A percentile compares a stretch with the other conserved stretches of the same genome.
These are phyloP conservation scores for Leptoclinus maculatus DNA, from an alignment of 2,797 vertebrate genomes.

Conservation along the genomic window DNA sequence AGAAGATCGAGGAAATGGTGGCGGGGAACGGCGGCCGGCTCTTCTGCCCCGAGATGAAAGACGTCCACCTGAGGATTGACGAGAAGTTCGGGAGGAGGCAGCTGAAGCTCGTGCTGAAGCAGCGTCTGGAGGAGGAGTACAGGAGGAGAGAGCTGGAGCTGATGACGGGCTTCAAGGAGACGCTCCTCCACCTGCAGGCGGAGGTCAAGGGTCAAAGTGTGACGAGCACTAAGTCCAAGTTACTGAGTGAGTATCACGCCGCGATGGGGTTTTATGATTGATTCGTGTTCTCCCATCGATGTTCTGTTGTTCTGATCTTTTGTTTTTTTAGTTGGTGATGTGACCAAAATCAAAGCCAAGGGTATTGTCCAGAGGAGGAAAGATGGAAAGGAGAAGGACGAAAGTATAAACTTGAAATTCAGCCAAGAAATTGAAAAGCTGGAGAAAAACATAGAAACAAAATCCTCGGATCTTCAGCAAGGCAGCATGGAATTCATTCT, in stretches of 20 bases:
- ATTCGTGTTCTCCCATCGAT: neutral
- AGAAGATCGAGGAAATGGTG: slow-evolving; percentile 68
- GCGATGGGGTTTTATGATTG: neutral
- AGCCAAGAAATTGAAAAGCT: slow-evolving; percentile 45
- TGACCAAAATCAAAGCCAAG: neutral
- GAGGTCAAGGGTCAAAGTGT: neutral
- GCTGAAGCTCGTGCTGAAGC: slow-evolving; percentile 42
- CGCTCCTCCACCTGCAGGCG: slow-evolving; percentile 38
- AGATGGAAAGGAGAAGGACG: slow-evolving; percentile 31
- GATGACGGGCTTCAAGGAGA: slow-evolving; percentile 34
- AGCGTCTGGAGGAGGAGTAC: slow-evolving; percentile 28
- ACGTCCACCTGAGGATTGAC: slow-evolving; percentile 25
- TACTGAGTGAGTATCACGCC: slow-evolving; percentile 42
- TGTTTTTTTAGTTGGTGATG: slow-evolving; percentile 18
- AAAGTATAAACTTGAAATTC: slow-evolving; percentile 26
- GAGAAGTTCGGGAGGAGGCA: slow-evolving; percentile 41
- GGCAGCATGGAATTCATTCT: slow-evolving; percentile 23
- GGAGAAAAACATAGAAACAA: slow-evolving; percentile 28
- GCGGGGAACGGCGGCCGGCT: slow-evolving; percentile 35
- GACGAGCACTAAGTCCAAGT: neutral
- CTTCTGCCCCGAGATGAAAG: slow-evolving; percentile 35
- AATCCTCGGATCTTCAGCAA: neutral
- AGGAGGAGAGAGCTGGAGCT: slow-evolving; percentile 48
- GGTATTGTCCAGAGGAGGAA: slow-evolving; percentile 11
- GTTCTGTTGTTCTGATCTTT: neutral